Conservation (phyloP, 2,888 invertebrate genomes). For the Vandiemenella viatica region DNA sequence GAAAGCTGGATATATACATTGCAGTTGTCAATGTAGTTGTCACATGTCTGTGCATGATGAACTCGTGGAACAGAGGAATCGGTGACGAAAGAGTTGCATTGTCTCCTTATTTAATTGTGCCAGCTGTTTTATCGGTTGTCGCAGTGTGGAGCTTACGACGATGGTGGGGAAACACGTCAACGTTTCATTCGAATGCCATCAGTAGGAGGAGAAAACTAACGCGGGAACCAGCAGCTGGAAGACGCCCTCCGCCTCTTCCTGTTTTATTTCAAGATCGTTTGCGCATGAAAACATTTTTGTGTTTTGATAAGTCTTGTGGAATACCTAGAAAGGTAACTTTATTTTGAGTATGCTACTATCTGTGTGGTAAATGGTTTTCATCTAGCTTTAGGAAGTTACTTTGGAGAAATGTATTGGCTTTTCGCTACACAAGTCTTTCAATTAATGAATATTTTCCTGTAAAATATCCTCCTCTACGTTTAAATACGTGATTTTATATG, state of each 20-base stretch:
- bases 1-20: too few species aligned
- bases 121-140: slow-evolving; percentile 4
- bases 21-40: not conserved
- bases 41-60: slow-evolving; percentile 1
- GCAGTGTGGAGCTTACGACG: slow-evolving; percentile 8
- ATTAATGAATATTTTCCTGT: too few species aligned
- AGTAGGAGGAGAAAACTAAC: slow-evolving; percentile 13
- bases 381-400: too few species aligned
- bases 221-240: slow-evolving; percentile 10
- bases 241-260: slow-evolving; percentile 7
- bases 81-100: slow-evolving; percentile 2
- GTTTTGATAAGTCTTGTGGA: not conserved
- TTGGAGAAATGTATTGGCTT: too few species aligned
- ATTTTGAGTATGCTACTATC: too few species aligned
- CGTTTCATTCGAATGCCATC: slow-evolving; percentile 10
- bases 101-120: slow-evolving; percentile 2
- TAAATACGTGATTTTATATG: too few species aligned
- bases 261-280: slow-evolving; percentile 5
- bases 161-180: slow-evolving; percentile 6
- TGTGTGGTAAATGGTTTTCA: too few species aligned
- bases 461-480: too few species aligned
- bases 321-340: not conserved
- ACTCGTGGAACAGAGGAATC: slow-evolving; percentile 3
- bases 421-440: too few species aligned
- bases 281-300: not conserved